These are phyloP conservation scores for Halocynthia roretzi DNA, from an alignment of 23 tunicate species.

Conservation along the genomic window DNA sequence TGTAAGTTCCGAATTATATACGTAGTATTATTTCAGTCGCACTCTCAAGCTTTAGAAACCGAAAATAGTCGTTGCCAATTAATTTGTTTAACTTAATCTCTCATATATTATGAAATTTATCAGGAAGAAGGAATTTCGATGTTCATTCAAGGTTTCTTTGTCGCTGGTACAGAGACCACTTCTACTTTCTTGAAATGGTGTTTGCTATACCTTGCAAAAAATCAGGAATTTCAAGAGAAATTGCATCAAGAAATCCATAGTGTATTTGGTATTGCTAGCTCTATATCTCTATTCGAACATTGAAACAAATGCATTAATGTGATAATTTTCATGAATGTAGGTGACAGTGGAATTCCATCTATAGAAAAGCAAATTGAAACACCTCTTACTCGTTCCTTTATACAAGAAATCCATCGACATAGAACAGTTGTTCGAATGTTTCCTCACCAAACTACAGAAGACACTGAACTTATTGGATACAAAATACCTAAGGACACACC, in stretches of 20 bases:
- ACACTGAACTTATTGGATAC: background rate
- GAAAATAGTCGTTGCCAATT: too few species aligned
- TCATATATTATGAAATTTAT: too few species aligned
- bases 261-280: background rate
- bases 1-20: too few species aligned
- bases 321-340: background rate
- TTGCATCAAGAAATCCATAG: background rate
- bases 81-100: too few species aligned
- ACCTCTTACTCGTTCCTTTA: background rate
- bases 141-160: background rate
- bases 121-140: too few species aligned
- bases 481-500: conserved; percentile 7
- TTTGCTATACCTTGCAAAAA: background rate
- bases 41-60: too few species aligned
- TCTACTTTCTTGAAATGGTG: background rate
- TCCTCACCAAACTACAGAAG: background rate
- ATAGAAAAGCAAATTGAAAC: background rate
- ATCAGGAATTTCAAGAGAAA: background rate
- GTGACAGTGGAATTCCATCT: background rate
- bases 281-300: too few species aligned
- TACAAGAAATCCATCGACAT: background rate
- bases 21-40: too few species aligned
- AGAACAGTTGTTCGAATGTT: background rate
- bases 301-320: background rate
- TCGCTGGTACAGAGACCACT: conserved; percentile 12